Base-by-base conservation (phyloP, 2,113 vertebrate species). In the Dendropsophus ebraccatus region DNA sequence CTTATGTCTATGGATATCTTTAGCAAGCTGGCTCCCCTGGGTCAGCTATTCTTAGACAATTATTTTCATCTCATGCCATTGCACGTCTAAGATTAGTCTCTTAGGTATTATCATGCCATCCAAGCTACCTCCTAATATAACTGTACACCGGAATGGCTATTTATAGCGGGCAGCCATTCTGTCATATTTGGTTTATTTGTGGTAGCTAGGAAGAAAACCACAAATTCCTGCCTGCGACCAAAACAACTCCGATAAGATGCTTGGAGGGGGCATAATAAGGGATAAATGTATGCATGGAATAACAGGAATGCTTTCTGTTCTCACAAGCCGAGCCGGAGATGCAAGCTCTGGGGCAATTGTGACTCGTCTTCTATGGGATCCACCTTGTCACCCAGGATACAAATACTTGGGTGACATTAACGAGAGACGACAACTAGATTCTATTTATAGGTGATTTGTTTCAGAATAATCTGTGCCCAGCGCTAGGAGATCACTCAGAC, bases 41-140 rank as follows among this genome's bases (percentile, higher is more conserved):
- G 97, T 98, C 97, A 97, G 96, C 97, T 99, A 99, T 99, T 98
- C 97, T 98, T 99, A 97, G 97, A 92, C 90, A 89, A 95, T 96
- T 99, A 99, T 99, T 98, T 97, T 96, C 94, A 96, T 96, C 95
- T 97, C 95, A 96, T 96, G 96, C 97, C 95, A 97, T 96, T 91
- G 95, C 96, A 93, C 94, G 94, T 96, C 96, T 98, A 98, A 98
- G 97, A 98, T 99, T 98, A 99, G 97, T 93, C 91, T 91, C 95
- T 92, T 97, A 95, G 95, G 96, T 94, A 93, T 97, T 98, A 97
- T 98, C 97, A 94, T 97, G 94, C 95, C 96, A 96, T 97, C 96
- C 97, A 92, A 94, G 94, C 95, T 94, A 94, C 93, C 94, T 95
- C 96, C 94, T 95, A 96, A 96, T 98, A 96, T 96, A 98, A 96